Conservation (phyloP, 2,113 vertebrate species). For the Phoenicopterus ruber region DNA sequence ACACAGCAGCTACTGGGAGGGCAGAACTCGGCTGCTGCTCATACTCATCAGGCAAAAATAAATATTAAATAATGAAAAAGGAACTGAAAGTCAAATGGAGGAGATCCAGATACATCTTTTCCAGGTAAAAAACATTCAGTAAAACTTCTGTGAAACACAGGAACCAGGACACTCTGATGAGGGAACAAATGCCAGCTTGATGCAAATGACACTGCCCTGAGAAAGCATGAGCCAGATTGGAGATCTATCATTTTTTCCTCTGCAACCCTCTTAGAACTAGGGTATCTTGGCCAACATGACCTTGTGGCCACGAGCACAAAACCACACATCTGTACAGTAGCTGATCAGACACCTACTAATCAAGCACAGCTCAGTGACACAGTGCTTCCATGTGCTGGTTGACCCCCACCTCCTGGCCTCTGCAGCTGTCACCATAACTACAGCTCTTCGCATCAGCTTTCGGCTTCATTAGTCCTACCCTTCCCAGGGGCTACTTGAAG, state of each 20-base stretch:
- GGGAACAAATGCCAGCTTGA: not conserved
- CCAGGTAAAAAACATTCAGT: not conserved
- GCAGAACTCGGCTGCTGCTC: not conserved
- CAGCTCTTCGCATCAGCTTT: not conserved
- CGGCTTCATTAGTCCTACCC: not conserved
- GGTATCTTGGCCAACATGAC: not conserved
- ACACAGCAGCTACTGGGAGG: not conserved
- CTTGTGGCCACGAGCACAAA: not conserved
- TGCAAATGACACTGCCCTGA: not conserved
- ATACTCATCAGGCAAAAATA: not conserved
- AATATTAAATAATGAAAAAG: not conserved
- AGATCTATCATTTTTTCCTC: not conserved
- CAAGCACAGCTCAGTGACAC: not conserved
- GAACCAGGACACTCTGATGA: not conserved
- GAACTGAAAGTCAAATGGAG: not conserved
- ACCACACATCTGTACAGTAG: not conserved
- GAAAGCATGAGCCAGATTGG: not conserved
- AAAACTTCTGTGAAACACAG: not conserved
- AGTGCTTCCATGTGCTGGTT: not conserved
- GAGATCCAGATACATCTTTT: not conserved
- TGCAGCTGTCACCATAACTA: not conserved
- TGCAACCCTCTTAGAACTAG: rapidly evolving
- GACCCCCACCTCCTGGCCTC: not conserved
- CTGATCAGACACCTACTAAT: not conserved
- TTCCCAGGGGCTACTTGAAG: not conserved